These are phyloP conservation scores for Poeciliopsis turrubarensis DNA, from an alignment of 2,113 vertebrate species.

Conservation along the genomic window DNA sequence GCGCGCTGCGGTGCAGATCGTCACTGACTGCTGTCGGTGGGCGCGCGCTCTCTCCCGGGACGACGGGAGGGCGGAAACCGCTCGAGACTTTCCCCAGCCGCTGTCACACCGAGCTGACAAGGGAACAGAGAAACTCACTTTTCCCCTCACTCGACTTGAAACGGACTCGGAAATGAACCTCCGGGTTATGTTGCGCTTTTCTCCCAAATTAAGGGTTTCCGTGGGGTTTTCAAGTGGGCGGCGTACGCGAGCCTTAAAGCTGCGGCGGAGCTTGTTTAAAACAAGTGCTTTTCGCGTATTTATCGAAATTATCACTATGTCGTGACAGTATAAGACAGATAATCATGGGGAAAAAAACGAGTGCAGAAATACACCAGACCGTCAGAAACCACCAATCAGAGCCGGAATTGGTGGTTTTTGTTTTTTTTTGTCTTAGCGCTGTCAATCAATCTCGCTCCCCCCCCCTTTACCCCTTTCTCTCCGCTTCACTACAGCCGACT, in stretches of 20 bases:
- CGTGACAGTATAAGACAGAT: too few relatives aligned
- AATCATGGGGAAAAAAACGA: too few relatives aligned
- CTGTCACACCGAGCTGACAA: constrained; percentile 52
- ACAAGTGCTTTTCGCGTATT: too few relatives aligned
- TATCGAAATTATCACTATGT: too few relatives aligned
- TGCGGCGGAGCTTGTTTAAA: not conserved
- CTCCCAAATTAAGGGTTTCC: constrained; percentile 12
- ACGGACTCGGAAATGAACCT: constrained; percentile 1
- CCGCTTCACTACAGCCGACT: too few relatives aligned
- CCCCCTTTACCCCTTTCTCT: too few relatives aligned
- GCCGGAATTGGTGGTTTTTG: too few relatives aligned
- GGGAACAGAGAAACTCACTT: constrained; percentile 70
- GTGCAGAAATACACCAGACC: too few relatives aligned
- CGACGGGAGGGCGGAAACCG: constrained; percentile 20
- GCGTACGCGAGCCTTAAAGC: constrained; percentile 7
- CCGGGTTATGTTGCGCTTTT: not conserved
- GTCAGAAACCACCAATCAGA: too few relatives aligned
- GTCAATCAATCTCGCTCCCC: too few relatives aligned
- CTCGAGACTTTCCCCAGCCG: constrained; percentile 23
- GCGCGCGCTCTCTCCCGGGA: constrained; percentile 53
- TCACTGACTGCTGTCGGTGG: constrained; percentile 38
- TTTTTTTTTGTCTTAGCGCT: too few relatives aligned
- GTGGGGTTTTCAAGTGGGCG: not conserved
- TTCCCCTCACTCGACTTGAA: constrained; percentile 13
- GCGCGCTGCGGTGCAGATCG: constrained; percentile 58